Evolutionary conservation across 2,888 invertebrate genomes (phyloP).

Genomic region (Chrysodeixis includens): DNA sequence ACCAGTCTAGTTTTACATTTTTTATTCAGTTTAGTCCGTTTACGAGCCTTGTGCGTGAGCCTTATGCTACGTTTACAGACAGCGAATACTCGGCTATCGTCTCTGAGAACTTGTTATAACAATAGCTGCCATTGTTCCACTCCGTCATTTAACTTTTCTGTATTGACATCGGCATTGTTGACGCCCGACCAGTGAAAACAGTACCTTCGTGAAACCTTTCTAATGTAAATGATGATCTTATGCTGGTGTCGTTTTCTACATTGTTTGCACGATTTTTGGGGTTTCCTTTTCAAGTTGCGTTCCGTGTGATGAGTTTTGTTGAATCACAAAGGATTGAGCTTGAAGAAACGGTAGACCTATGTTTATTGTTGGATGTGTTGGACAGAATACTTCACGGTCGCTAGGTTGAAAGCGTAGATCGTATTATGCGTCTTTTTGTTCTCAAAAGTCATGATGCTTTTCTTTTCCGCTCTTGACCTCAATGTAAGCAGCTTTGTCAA

Average conservation of each 20-base stretch:
- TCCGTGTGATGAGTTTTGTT: not conserved
- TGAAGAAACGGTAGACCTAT: not conserved
- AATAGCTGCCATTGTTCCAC: slow-evolving; percentile 7
- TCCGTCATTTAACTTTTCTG: slow-evolving; percentile 4
- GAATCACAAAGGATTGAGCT: not conserved
- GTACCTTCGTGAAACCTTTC: slow-evolving; percentile 3
- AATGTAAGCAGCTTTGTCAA: not conserved
- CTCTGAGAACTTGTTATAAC: slow-evolving; percentile 7
- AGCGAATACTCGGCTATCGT: slow-evolving; percentile 1
- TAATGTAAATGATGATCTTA: slow-evolving; percentile 6
- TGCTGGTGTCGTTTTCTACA: not conserved
- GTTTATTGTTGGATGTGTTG: not conserved
- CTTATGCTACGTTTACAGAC: slow-evolving; percentile 3
- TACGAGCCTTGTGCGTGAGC: not conserved
- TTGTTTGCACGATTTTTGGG: not conserved
- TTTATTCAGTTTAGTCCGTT: not conserved
- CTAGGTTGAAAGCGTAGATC: not conserved
- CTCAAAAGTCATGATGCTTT: not conserved
- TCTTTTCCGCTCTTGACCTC: not conserved
- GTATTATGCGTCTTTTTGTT: too few species aligned
- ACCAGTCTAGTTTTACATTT: too few species aligned
- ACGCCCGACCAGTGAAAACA: slow-evolving; percentile 7
- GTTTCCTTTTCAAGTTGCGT: not conserved
- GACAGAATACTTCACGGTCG: not conserved
- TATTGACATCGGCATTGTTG: slow-evolving; percentile 6